A percentile compares a stretch with the other conserved stretches of the same genome.
phyloP scores from a whole-genome alignment of 2,113 vertebrate genomes.

The Notothenia rossii region DNA sequence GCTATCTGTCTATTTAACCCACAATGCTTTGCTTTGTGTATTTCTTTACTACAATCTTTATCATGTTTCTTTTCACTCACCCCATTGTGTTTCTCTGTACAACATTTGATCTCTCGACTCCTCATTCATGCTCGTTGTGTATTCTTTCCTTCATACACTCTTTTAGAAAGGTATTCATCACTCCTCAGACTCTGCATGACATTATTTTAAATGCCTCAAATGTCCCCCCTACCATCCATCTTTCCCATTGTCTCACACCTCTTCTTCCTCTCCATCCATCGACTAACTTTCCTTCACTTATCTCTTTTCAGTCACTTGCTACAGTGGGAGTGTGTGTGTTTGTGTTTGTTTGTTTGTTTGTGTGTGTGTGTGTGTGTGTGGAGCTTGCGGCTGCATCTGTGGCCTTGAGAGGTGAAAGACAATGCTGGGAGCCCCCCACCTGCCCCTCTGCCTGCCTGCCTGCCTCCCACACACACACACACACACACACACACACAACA shows the following conservation, averaged over 20 bases:
- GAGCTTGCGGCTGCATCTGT: conserved; percentile 37
- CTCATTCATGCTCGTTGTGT: not conserved
- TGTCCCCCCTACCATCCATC: not conserved
- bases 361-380: conserved; percentile 7
- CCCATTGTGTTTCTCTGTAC: not conserved
- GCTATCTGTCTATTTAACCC: not conserved
- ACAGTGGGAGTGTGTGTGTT: conserved; percentile 29
- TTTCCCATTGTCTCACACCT: conserved; percentile 1
- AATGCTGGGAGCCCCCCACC: conserved; percentile 61
- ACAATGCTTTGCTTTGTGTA: not conserved
- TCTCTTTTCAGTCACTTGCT: conserved; percentile 34
- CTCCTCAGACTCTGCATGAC: not conserved
- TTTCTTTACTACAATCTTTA: not conserved
- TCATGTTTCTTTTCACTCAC: not conserved
- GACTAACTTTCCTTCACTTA: conserved; percentile 11
- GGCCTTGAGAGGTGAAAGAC: conserved; percentile 79
- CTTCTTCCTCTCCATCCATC: not conserved
- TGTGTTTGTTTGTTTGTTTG: conserved; percentile 15
- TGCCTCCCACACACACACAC: conserved; percentile 32
- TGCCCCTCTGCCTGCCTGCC: conserved; percentile 1
- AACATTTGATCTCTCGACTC: not conserved
- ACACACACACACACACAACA: conserved; percentile 20
- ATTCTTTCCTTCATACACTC: not conserved
- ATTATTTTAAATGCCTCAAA: not conserved
- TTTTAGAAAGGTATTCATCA: not conserved